phyloP scores from a whole-genome alignment of 53 echinoderm and acorn worm genomes.

The Mesocentrotus franciscanus region DNA sequence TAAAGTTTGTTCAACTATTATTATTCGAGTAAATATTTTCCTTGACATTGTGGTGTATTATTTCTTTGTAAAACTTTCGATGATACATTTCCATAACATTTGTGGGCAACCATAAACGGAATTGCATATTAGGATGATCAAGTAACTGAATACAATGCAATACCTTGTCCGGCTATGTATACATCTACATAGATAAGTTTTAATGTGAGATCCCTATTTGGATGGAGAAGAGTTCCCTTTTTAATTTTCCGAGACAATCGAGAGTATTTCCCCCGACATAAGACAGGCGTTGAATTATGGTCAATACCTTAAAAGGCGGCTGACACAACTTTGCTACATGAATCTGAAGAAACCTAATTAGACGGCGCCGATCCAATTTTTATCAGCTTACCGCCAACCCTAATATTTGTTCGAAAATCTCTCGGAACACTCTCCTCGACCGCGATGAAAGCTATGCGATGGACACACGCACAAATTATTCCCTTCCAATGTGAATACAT shows the following conservation, averaged over 20 bases:
- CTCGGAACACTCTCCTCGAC: neutral
- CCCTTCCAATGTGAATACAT: neutral
- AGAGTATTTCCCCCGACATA: neutral
- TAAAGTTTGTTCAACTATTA: no score
- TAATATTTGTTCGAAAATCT: conserved; percentile 34
- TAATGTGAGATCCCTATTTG: neutral
- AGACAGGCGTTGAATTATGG: neutral
- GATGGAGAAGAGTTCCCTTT: neutral
- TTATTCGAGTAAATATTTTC: neutral
- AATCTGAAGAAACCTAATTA: conserved; percentile 43
- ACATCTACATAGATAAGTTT: neutral
- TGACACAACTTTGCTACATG: conserved; percentile 37
- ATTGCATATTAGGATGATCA: neutral
- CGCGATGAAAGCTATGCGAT: neutral
- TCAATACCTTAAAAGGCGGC: conserved; percentile 36
- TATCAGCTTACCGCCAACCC: conserved; percentile 36
- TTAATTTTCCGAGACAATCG: neutral
- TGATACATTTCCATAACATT: neutral
- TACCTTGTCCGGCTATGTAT: neutral
- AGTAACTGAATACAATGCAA: neutral
- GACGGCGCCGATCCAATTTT: conserved; percentile 49
- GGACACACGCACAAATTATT: neutral
- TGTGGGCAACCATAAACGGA: neutral
- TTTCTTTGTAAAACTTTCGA: neutral
- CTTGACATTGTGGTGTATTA: neutral